Percentiles rank a stretch among this genome's conserved stretches.
Conservation (phyloP, 1,140 invertebrate species). For the Trichonephila clavata region DNA sequence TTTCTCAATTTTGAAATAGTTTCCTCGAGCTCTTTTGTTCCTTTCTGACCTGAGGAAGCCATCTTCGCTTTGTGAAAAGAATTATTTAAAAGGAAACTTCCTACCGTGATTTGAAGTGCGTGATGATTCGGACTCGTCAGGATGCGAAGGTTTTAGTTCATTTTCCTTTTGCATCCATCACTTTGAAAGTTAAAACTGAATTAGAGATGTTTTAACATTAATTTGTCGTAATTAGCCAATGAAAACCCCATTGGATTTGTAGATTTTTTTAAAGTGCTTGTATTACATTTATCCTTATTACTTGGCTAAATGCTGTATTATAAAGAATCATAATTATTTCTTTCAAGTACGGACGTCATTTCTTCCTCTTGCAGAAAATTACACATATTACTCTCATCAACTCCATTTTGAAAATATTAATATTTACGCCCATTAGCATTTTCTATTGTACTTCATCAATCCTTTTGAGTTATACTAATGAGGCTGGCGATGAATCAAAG, state of each 20-base stretch:
- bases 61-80: slow-evolving; percentile 20
- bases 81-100: slow-evolving; percentile 17
- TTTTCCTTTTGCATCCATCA: not conserved
- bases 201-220: not conserved
- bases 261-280: not conserved
- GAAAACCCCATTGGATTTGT: not conserved
- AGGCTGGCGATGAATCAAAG: too few species aligned
- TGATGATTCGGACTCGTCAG: not conserved
- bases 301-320: too few species aligned
- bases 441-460: too few species aligned
- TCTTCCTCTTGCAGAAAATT: too few species aligned
- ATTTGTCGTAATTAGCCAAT: not conserved
- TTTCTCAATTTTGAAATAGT: slow-evolving; percentile 37
- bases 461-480: too few species aligned
- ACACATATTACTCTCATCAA: too few species aligned
- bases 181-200: not conserved
- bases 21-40: slow-evolving; percentile 28
- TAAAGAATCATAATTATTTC: too few species aligned
- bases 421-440: too few species aligned
- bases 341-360: too few species aligned
- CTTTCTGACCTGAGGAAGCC: not conserved
- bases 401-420: too few species aligned
- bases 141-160: not conserved
- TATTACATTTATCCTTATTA: too few species aligned
- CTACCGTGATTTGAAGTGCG: not conserved